Base-by-base conservation (phyloP, 2,797 vertebrate genomes). In the Alcedo quadribrachys region DNA sequence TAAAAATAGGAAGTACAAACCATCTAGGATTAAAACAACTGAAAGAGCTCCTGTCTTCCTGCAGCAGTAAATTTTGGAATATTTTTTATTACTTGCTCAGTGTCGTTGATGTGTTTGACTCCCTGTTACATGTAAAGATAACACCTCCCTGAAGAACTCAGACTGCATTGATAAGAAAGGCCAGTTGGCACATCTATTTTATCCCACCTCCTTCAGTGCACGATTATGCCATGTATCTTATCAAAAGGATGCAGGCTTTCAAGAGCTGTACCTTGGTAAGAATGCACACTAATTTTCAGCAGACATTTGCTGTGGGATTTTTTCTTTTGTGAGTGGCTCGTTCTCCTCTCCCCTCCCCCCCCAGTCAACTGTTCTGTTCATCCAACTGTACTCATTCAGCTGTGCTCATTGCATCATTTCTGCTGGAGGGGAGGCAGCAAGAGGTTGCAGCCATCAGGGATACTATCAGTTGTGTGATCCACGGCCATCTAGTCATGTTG, bases 181-280 rank as follows among this genome's bases (percentile, higher is more conserved):
- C 55, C 90, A 85, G 76, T 74, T 92, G 80, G 76, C 8, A 3
- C 63, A 85, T 94, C 90, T 90, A 63, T 92, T 90, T 78, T 87
- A 85, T 89, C 45, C 84, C 82, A 83, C 68, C 81, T 89, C 76
- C 76, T 85, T 90, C 76, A 89, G 60, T 90, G 57, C 76, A 90
- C 85, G 85, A 85, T 85, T 90, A 63, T 94, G 69, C 60, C 25
- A 7, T 61, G 40, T 81, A 87, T 85, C 63, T 94, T 92, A 93
- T 91, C 84, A 74, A 83, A 90, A 91, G 69, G 89, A 92, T 85
- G 85, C 94, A 95, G 94, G 51, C 79, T 92, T 94, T 89, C 66
- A 69, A 81, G 74, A 89, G 60, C 85, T 79, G 40, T 84, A 84
- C 89, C 80, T 96, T 76, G 63, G 53, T 76, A 77, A 93, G 76